These are phyloP conservation scores for Ophion costatus DNA, from an alignment of 2,888 invertebrate species.

Conservation along the genomic window DNA sequence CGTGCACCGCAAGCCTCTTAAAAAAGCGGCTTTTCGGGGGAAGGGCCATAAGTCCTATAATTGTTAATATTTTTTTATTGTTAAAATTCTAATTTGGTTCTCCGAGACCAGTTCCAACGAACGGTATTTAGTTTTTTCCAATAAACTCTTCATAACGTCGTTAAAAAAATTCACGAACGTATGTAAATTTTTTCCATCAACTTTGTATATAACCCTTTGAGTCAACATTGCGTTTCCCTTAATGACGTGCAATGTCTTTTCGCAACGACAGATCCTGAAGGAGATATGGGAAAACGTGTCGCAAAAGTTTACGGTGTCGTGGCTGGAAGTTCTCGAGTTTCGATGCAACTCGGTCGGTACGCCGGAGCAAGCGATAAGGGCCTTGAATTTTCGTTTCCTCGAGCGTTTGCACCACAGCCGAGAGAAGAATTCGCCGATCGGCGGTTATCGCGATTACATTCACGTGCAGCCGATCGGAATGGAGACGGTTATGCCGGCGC, in stretches of 20 bases:
- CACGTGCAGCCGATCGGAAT: constrained; percentile 68
- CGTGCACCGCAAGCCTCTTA: too few relatives aligned
- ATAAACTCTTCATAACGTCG: too few relatives aligned
- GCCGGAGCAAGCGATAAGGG: constrained; percentile 85
- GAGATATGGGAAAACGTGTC: constrained; percentile 90
- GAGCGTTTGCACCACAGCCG: constrained; percentile 82
- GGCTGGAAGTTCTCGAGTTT: constrained; percentile 89
- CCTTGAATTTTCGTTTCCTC: constrained; percentile 83
- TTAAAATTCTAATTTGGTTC: too few relatives aligned
- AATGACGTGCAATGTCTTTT: not conserved
- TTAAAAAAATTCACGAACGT: too few relatives aligned
- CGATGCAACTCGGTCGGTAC: constrained; percentile 86
- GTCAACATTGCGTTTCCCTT: too few relatives aligned
- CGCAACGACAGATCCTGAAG: constrained; percentile 88
- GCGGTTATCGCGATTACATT: constrained; percentile 70
- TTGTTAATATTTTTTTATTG: too few relatives aligned
- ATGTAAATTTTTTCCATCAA: too few relatives aligned
- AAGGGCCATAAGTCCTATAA: too few relatives aligned
- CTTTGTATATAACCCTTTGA: too few relatives aligned
- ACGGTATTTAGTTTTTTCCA: too few relatives aligned
- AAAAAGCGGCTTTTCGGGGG: too few relatives aligned
- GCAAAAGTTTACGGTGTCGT: constrained; percentile 85
- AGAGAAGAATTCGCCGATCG: constrained; percentile 66
- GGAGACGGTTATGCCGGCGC: constrained; percentile 68
- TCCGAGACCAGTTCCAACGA: too few relatives aligned